Conservation (phyloP, 2,797 vertebrate genomes). For the Hoplostethus mediterraneus region DNA sequence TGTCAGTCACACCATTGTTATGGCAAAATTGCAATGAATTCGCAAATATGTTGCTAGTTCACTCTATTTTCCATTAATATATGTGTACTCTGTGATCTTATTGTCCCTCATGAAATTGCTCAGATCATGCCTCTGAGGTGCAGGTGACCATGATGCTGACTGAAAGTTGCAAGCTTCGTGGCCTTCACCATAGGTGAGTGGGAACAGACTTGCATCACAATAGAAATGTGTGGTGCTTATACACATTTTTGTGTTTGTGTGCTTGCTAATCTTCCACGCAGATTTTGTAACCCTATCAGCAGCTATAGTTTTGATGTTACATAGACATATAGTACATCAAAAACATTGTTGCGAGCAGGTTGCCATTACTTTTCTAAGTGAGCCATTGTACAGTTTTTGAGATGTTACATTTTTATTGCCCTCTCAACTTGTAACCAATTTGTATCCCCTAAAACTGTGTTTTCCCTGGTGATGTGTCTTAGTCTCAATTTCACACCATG, state of each 20-base stretch:
- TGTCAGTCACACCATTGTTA: neutral
- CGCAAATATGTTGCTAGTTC: neutral
- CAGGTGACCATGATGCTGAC: constrained; percentile 99
- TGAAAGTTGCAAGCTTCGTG: constrained; percentile 97
- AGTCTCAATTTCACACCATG: no score
- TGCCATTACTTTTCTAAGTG: no score
- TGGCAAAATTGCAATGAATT: neutral
- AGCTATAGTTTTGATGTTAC: no score
- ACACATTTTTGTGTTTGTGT: neutral
- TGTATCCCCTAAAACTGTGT: no score
- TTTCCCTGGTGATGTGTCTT: no score
- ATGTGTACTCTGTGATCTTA: constrained; percentile 10
- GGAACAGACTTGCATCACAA: neutral
- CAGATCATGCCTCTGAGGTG: constrained; percentile 97
- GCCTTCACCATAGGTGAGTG: constrained; percentile 96
- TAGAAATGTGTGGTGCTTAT: neutral
- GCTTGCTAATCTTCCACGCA: no score
- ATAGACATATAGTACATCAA: no score
- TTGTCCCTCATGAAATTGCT: constrained; percentile 40
- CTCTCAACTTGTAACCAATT: no score
- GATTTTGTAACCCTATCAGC: no score
- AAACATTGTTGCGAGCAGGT: no score
- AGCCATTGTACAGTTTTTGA: no score
- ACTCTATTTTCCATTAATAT: neutral
- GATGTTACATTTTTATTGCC: no score